Conservation (phyloP, 1,140 invertebrate genomes). For the Drosophila saltans region DNA sequence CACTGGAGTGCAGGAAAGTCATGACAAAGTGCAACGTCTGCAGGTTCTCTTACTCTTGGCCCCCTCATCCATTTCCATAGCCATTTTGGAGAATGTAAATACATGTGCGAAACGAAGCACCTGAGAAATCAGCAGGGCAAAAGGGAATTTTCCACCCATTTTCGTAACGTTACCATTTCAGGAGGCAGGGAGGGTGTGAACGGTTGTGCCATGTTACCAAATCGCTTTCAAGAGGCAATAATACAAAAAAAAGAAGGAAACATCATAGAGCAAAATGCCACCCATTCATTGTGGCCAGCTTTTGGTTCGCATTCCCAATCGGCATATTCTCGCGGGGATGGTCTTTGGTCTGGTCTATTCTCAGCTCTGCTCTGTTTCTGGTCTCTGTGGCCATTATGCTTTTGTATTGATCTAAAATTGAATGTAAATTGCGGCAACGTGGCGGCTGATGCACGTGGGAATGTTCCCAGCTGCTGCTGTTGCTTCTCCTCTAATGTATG, state of each 20-base stretch:
- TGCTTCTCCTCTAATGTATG: constrained; percentile 27
- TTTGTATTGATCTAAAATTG: constrained; percentile 69
- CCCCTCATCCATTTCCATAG: not conserved
- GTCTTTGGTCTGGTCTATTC: constrained; percentile 6
- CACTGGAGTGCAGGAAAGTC: constrained; percentile 39
- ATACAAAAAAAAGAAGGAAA: constrained; percentile 45
- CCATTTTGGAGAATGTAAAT: constrained; percentile 49
- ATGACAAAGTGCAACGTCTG: constrained; percentile 47
- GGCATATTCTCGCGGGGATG: constrained; percentile 3
- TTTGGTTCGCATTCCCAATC: not conserved
- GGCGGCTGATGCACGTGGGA: constrained; percentile 60
- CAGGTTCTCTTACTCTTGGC: constrained; percentile 14
- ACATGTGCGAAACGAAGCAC: constrained; percentile 18
- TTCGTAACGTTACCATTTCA: not conserved
- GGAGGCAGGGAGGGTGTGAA: not conserved
- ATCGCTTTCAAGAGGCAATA: constrained; percentile 57
- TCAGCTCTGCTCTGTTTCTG: not conserved
- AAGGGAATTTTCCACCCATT: constrained; percentile 11
- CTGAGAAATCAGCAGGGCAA: constrained; percentile 43
- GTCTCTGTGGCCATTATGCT: constrained; percentile 46
- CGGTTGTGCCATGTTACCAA: constrained; percentile 41
- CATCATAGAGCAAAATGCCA: constrained; percentile 43
- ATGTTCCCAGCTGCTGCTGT: constrained; percentile 41
- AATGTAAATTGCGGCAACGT: constrained; percentile 64
- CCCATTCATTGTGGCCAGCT: constrained; percentile 47